phyloP scores from a whole-genome alignment of 1,140 invertebrate species.

The Caerostris extrusa region DNA sequence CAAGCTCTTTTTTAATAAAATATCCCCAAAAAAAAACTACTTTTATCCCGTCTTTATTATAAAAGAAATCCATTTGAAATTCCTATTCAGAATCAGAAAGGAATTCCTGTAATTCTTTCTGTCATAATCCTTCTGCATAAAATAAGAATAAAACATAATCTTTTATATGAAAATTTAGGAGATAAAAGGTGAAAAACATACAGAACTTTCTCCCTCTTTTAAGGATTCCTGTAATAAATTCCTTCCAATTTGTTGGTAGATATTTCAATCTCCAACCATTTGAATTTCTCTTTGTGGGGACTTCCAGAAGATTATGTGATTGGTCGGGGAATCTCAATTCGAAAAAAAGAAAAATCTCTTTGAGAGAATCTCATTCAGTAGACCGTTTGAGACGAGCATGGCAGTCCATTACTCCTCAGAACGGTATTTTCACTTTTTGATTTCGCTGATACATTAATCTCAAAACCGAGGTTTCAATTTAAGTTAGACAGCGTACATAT shows the following conservation, averaged over 20 bases:
- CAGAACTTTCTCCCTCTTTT: not conserved
- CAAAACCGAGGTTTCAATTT: not conserved
- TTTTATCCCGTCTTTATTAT: too few species aligned
- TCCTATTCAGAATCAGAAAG: too few species aligned
- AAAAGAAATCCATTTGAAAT: too few species aligned
- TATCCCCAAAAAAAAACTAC: too few species aligned
- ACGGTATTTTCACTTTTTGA: not conserved
- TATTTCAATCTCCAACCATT: conserved; percentile 38
- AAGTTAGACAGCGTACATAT: not conserved
- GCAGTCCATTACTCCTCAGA: not conserved
- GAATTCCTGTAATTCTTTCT: too few species aligned
- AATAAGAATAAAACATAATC: not conserved
- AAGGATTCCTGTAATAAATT: not conserved
- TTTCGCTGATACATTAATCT: not conserved
- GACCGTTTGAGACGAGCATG: not conserved
- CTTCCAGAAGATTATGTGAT: not conserved
- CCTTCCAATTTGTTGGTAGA: conserved; percentile 13
- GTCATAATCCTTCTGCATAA: too few species aligned
- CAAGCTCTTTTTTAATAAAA: too few species aligned
- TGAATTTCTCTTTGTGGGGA: conserved; percentile 24
- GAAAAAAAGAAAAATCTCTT: not conserved
- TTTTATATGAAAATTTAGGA: not conserved
- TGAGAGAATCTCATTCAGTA: not conserved
- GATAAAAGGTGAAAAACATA: not conserved
- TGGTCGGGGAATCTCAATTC: not conserved